Percentiles rank a stretch among this genome's conserved stretches.
Conservation (phyloP, 2,888 invertebrate genomes). For the Blastobasis adustella region DNA sequence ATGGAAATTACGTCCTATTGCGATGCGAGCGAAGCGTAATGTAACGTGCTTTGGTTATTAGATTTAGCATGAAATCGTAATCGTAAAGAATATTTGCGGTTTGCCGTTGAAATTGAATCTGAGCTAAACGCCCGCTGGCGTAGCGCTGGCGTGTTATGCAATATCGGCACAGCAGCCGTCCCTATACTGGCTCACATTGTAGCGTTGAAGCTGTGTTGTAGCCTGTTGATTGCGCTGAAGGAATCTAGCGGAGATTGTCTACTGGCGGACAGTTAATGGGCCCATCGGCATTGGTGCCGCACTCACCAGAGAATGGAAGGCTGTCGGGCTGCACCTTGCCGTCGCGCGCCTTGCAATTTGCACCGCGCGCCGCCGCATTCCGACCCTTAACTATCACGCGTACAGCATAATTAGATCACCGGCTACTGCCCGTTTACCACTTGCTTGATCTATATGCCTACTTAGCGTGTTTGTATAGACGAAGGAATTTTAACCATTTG, state of each 20-base stretch:
- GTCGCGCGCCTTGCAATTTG: conserved; percentile 47
- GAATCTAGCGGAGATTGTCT: conserved; percentile 28
- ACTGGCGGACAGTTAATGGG: conserved; percentile 52
- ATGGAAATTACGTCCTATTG: conserved; percentile 1
- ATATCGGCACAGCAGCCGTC: too few relatives aligned
- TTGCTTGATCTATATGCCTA: conserved; percentile 23
- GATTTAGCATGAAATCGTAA: background rate
- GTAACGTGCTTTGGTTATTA: background rate
- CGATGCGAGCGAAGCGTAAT: background rate
- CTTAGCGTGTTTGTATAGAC: conserved; percentile 25
- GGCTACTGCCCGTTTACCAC: conserved; percentile 14
- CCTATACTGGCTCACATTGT: too few relatives aligned
- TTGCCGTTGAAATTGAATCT: too few relatives aligned
- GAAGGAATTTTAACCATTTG: conserved; percentile 23
- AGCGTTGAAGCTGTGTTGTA: too few relatives aligned
- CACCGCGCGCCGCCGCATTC: conserved; percentile 37
- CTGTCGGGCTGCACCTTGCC: conserved; percentile 59
- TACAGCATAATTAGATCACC: conserved; percentile 36
- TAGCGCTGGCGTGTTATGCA: too few relatives aligned
- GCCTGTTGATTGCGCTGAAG: background rate
- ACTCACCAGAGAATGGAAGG: conserved; percentile 60
- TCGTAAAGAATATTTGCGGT: too few relatives aligned
- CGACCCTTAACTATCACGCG: conserved; percentile 42
- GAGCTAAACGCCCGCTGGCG: too few relatives aligned
- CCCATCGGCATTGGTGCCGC: conserved; percentile 54